These are phyloP conservation scores for Hippocampus abdominalis DNA, from an alignment of 2,113 vertebrate species.

Conservation along the genomic window DNA sequence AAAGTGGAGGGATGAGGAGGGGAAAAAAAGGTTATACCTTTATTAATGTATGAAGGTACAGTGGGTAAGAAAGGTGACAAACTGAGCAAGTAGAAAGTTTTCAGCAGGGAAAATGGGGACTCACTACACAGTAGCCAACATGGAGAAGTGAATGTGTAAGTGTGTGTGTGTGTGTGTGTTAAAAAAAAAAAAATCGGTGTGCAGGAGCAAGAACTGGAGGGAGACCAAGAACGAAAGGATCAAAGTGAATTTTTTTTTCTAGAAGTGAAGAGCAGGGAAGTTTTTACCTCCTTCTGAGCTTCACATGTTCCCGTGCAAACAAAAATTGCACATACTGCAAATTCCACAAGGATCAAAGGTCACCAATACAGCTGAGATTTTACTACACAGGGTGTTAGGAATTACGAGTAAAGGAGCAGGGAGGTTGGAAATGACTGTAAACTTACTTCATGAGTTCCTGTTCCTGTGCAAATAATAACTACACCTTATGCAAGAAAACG, in stretches of 20 bases:
- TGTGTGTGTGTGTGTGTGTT: no score
- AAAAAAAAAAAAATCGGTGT: neutral
- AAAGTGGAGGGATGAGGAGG: slow-evolving; percentile 49
- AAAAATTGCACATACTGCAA: neutral
- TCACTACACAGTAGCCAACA: neutral
- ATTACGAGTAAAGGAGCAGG: neutral
- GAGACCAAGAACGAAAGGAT: slow-evolving; percentile 18
- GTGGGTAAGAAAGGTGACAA: neutral
- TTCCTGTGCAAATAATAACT: no score
- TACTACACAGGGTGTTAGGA: neutral
- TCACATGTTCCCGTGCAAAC: neutral
- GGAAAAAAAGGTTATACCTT: slow-evolving; percentile 48
- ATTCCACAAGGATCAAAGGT: neutral
- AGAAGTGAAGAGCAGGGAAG: neutral
- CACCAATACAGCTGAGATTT: neutral
- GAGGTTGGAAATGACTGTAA: neutral
- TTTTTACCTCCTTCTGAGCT: neutral
- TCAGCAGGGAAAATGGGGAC: neutral
- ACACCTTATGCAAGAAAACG: no score
- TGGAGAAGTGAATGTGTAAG: no score
- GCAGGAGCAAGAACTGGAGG: neutral
- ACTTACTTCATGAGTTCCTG: neutral
- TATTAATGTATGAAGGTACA: slow-evolving; percentile 55
- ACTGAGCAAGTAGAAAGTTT: neutral
- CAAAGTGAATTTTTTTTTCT: slow-evolving; percentile 44